Conservation (phyloP, 2,888 invertebrate genomes). For the Heterodera filipjevi region DNA sequence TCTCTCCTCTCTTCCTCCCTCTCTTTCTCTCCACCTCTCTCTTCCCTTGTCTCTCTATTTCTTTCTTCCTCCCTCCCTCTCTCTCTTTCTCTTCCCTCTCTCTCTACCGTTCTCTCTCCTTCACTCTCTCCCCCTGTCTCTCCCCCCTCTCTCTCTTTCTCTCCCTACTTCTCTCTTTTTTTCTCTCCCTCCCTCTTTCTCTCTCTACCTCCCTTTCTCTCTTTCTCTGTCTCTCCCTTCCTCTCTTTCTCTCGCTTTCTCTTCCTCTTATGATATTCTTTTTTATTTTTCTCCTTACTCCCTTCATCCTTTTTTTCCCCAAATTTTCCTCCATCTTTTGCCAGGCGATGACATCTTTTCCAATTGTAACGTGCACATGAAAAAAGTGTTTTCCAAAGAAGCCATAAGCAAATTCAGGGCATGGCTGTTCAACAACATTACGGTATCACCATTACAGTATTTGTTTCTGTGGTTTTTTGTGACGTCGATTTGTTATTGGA, state of each 20-base stretch:
- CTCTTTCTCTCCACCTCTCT: background rate
- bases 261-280: too few relatives aligned
- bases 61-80: constrained; percentile 18
- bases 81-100: too few relatives aligned
- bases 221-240: too few relatives aligned
- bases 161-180: background rate
- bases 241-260: background rate
- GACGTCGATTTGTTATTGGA: background rate
- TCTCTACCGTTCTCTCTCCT: too few relatives aligned
- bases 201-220: too few relatives aligned
- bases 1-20: background rate
- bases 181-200: too few relatives aligned
- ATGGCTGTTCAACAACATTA: constrained; percentile 64
- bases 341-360: constrained; percentile 51
- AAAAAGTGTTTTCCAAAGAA: constrained; percentile 65
- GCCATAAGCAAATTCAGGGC: constrained; percentile 65
- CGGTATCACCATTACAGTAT: constrained; percentile 48
- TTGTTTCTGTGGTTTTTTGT: too few relatives aligned
- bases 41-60: background rate
- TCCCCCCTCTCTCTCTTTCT: too few relatives aligned
- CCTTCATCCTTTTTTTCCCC: too few relatives aligned
- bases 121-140: too few relatives aligned
- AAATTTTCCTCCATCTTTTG: constrained; percentile 8
- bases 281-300: too few relatives aligned
- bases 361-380: constrained; percentile 44